Evolutionary conservation across 2,113 vertebrate genomes (phyloP), one percentile per base, ranked within the genome.

Genomic region (Xiphophorus couchianus): DNA sequence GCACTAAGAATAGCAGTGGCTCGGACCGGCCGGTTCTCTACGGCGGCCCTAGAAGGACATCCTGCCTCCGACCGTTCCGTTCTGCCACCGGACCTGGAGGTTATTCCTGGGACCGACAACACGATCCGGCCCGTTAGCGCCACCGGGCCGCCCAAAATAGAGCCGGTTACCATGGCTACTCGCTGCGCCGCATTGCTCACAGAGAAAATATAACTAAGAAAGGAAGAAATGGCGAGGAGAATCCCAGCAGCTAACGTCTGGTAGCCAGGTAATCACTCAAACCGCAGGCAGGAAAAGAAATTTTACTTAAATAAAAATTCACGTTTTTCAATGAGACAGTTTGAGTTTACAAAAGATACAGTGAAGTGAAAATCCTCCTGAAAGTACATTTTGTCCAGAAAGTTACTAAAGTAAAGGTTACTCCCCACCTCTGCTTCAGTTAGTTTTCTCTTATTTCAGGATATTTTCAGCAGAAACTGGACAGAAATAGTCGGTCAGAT

Each of bases 11-110:
- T 93, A 94, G 85, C 78, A 51, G 63, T 72, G 74, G 81, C 42
- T 30, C 66, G 17, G 60, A 73, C 78, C 69, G 73, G 67, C 75
- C 33, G 60, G 42, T 80, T 81, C 81, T 71, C 76, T 29, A 13
- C 22, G 42, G 60, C 65, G 91, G 88, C 95, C 96, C 95, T 96
- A 96, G 95, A 96, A 95, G 96, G 96, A 92, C 94, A 95, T 94
- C 91, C 91, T 90, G 27, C 69, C 69, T 54, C 73, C 39, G n/a
- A 11, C 73, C 73, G 75, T 35, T 37, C 62, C 65, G 13, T 66
- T 30, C 66, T 73, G 78, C 67, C 74, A 83, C 70, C 69, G 1
- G 60, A 80, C 61, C 78, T 30, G 13, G 66, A 30, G n/a, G 31
- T 94, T 96, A 96, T 96, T 97, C 93, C 94, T 94, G 90, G 89